Conservation (phyloP, 2,797 vertebrate species). For the Sandelia bainsii region DNA sequence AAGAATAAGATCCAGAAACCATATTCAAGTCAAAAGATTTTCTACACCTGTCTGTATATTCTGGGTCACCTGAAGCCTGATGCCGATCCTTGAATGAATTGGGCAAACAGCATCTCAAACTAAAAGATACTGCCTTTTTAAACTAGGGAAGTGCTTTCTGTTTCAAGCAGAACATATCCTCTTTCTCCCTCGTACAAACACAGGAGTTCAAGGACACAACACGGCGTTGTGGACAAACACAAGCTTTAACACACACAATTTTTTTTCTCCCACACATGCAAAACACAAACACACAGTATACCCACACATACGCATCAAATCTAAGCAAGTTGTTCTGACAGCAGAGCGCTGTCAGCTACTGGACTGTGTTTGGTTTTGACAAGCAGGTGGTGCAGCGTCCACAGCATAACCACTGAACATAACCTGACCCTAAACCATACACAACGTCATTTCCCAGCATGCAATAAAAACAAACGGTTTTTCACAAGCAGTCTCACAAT, state of each 20-base stretch:
- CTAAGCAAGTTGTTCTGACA: slow-evolving; percentile 56
- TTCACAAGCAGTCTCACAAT: slow-evolving; percentile 4
- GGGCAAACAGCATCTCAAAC: neutral
- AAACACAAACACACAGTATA: neutral
- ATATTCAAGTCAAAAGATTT: neutral
- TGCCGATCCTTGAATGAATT: slow-evolving; percentile 5
- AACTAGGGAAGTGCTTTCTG: slow-evolving; percentile 8
- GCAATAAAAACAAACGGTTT: slow-evolving; percentile 30
- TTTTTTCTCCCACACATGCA: slow-evolving; percentile 25
- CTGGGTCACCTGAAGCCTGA: neutral
- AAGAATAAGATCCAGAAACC: neutral
- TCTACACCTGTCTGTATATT: slow-evolving; percentile 14
- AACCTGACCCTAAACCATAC: slow-evolving; percentile 26
- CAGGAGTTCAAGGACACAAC: slow-evolving; percentile 49
- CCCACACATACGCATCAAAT: slow-evolving; percentile 26
- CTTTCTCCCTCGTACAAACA: slow-evolving; percentile 27
- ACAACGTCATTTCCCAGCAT: neutral
- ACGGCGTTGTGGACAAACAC: slow-evolving; percentile 19
- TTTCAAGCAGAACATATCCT: slow-evolving; percentile 26
- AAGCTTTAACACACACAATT: slow-evolving; percentile 31
- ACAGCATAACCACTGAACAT: slow-evolving; percentile 17
- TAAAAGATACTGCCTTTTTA: slow-evolving; percentile 28
- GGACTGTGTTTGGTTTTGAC: slow-evolving; percentile 47
- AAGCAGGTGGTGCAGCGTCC: slow-evolving; percentile 55
- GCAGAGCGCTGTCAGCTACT: slow-evolving; percentile 48